A percentile compares a stretch with the other conserved stretches of the same genome.
phyloP scores from a whole-genome alignment of 1,140 invertebrate species.

The Octopus sinensis region DNA sequence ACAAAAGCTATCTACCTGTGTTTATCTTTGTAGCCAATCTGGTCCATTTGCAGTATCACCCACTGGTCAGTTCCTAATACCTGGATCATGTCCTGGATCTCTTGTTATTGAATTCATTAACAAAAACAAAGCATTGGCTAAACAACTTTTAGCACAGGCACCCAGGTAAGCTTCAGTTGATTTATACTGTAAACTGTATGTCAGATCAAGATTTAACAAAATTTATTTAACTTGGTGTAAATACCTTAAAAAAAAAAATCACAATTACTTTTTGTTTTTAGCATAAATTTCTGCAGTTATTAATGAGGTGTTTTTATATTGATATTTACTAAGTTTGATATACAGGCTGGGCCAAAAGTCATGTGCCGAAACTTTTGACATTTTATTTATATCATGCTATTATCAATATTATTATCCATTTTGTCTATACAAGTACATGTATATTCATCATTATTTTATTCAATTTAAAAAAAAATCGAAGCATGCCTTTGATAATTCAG shows the following conservation, averaged over 20 bases:
- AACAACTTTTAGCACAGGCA: slow-evolving; percentile 31
- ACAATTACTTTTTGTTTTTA: not conserved
- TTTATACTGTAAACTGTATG: not conserved
- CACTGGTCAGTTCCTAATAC: slow-evolving; percentile 44
- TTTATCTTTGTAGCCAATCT: slow-evolving; percentile 34
- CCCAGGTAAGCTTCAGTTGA: slow-evolving; percentile 31
- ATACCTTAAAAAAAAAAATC: not conserved
- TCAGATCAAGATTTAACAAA: not conserved
- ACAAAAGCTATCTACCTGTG: too few species aligned
- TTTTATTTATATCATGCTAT: too few species aligned
- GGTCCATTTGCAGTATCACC: slow-evolving; percentile 44
- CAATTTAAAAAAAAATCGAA: too few species aligned
- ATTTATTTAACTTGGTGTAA: not conserved
- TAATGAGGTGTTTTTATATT: not conserved
- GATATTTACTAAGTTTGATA: not conserved
- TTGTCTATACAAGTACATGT: too few species aligned
- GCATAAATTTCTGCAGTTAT: not conserved
- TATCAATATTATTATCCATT: too few species aligned
- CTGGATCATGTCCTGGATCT: slow-evolving; percentile 44
- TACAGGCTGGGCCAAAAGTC: not conserved
- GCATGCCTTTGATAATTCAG: too few species aligned
- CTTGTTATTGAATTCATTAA: slow-evolving; percentile 44
- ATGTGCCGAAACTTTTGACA: too few species aligned
- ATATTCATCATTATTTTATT: too few species aligned
- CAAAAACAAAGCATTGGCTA: slow-evolving; percentile 35